These are phyloP conservation scores for Morelia viridis DNA, from an alignment of 2,797 vertebrate genomes.

Conservation along the genomic window DNA sequence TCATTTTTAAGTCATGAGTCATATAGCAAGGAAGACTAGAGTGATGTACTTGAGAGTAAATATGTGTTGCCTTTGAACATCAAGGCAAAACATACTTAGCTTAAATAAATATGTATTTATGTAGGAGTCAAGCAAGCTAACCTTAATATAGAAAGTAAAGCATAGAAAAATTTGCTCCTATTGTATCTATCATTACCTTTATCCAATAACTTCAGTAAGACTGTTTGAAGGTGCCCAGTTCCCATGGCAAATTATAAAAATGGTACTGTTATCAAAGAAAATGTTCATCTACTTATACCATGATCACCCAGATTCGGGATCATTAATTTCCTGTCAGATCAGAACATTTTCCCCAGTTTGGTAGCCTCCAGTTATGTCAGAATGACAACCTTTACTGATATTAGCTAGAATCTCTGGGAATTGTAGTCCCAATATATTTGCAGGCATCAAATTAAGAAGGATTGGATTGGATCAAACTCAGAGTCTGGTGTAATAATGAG, in stretches of 20 bases:
- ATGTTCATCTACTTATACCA: neutral
- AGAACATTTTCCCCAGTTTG: neutral
- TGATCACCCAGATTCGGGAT: neutral
- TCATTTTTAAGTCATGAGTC: neutral
- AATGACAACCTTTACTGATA: neutral
- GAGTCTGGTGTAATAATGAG: neutral
- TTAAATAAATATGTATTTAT: neutral
- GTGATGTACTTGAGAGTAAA: neutral
- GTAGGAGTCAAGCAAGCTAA: neutral
- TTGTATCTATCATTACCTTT: neutral
- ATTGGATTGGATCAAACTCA: neutral
- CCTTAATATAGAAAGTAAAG: neutral
- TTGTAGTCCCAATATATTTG: neutral
- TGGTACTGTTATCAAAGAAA: neutral
- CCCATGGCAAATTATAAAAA: neutral
- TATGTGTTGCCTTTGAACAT: neutral
- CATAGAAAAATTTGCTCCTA: neutral
- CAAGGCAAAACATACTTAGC: neutral
- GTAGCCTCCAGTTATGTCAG: neutral
- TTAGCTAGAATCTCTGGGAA: neutral
- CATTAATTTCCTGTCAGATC: neutral
- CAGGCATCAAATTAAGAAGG: neutral
- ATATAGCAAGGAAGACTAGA: neutral
- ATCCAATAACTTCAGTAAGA: neutral
- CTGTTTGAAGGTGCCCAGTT: neutral